Evolutionary conservation across 2,113 vertebrate genomes (phyloP).

Genomic region (Oreochromis tanganicae): DNA sequence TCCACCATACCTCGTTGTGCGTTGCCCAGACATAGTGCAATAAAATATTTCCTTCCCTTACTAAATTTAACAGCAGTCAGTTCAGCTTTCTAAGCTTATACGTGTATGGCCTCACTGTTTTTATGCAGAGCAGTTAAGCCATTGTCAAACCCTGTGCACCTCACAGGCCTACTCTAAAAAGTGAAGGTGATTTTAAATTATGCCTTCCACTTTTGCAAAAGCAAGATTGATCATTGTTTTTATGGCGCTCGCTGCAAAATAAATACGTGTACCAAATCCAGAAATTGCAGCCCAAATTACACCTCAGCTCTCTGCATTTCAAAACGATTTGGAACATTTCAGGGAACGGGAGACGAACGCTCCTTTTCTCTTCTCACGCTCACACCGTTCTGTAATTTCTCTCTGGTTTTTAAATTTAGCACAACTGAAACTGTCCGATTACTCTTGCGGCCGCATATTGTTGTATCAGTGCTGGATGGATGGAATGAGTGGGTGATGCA

Average conservation of each 20-base stretch:
- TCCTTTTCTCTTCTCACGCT: not conserved
- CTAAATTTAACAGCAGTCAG: constrained; percentile 23
- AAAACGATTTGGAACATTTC: constrained; percentile 28
- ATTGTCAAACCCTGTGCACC: not conserved
- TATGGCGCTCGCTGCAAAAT: not conserved
- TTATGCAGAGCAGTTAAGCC: not conserved
- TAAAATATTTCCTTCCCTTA: constrained; percentile 44
- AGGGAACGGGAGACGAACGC: not conserved
- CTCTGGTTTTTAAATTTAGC: constrained; percentile 41
- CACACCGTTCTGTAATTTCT: constrained; percentile 10
- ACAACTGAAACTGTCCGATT: constrained; percentile 4
- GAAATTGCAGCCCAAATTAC: constrained; percentile 27
- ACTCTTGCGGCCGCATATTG: not conserved
- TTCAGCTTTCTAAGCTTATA: not conserved
- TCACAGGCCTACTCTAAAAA: not conserved
- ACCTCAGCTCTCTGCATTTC: constrained; percentile 25
- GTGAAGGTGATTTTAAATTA: not conserved
- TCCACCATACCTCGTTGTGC: constrained; percentile 2
- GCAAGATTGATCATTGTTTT: not conserved
- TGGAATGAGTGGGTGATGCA: not conserved
- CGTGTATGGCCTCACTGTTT: not conserved
- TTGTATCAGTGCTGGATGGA: not conserved
- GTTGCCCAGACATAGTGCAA: constrained; percentile 25
- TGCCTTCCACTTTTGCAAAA: not conserved
- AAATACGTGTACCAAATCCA: constrained; percentile 27